Conservation (phyloP, 2,888 invertebrate species). For the Patella caerulea region DNA sequence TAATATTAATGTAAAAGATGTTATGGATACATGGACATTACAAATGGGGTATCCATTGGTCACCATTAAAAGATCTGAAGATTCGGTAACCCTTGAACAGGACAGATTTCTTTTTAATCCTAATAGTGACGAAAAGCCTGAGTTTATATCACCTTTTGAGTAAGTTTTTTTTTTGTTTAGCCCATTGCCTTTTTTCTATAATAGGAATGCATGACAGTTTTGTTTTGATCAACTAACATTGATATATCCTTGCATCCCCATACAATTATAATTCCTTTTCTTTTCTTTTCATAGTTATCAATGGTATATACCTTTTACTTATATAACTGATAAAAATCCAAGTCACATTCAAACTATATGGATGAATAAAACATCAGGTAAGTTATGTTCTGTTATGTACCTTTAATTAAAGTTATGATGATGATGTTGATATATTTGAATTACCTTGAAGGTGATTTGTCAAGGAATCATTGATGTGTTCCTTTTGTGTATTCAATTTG, state of each 20-base stretch:
- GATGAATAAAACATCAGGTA: conserved; percentile 52
- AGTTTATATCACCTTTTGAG: conserved; percentile 47
- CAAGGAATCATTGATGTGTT: too few species aligned
- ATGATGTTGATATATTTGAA: too few species aligned
- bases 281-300: conserved; percentile 46
- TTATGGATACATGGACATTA: conserved; percentile 68
- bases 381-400: background rate
- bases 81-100: conserved; percentile 49
- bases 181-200: too few species aligned
- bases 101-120: conserved; percentile 52
- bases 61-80: conserved; percentile 51
- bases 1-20: conserved; percentile 49
- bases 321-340: conserved; percentile 34
- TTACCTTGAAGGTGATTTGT: too few species aligned
- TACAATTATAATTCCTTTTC: too few species aligned
- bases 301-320: conserved; percentile 68
- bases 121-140: conserved; percentile 27
- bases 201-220: too few species aligned
- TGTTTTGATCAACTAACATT: too few species aligned
- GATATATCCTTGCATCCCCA: too few species aligned
- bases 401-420: too few species aligned
- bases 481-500: too few species aligned
- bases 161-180: conserved; percentile 28
- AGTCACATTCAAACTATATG: conserved; percentile 27
- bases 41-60: conserved; percentile 68